Percentiles rank a stretch among this genome's conserved stretches.
phyloP scores from a whole-genome alignment of 2,113 vertebrate genomes.

The Bolborhynchus lineola region DNA sequence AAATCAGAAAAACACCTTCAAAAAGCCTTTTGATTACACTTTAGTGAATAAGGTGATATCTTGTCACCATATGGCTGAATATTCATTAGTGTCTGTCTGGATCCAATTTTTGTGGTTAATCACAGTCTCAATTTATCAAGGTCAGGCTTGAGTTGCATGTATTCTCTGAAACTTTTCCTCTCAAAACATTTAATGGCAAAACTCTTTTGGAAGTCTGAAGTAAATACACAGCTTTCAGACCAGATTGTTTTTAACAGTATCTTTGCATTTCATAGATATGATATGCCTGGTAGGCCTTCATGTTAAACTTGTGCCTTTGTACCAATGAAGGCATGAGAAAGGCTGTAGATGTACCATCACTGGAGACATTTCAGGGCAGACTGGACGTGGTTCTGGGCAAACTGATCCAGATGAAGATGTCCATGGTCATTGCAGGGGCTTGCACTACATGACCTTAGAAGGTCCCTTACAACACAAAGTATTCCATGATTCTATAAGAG shows the following conservation, averaged over 20 bases:
- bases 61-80: neutral
- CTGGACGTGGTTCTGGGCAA: neutral
- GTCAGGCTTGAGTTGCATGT: neutral
- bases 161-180: neutral
- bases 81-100: neutral
- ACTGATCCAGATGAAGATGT: neutral
- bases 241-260: neutral
- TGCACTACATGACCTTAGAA: neutral
- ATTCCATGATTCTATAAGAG: neutral
- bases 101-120: neutral
- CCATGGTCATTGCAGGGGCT: neutral
- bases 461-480: neutral
- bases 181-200: neutral
- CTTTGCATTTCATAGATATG: neutral
- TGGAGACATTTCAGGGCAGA: neutral
- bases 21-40: neutral
- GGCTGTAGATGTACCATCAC: neutral
- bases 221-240: neutral
- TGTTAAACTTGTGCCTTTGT: neutral
- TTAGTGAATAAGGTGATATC: neutral
- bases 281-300: neutral
- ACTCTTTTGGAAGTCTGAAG: neutral
- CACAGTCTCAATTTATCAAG: neutral
- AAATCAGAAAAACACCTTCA: neutral
- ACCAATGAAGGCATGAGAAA: neutral